These are phyloP conservation scores for Stenurella melanura DNA, from an alignment of 2,888 invertebrate genomes.

Conservation along the genomic window DNA sequence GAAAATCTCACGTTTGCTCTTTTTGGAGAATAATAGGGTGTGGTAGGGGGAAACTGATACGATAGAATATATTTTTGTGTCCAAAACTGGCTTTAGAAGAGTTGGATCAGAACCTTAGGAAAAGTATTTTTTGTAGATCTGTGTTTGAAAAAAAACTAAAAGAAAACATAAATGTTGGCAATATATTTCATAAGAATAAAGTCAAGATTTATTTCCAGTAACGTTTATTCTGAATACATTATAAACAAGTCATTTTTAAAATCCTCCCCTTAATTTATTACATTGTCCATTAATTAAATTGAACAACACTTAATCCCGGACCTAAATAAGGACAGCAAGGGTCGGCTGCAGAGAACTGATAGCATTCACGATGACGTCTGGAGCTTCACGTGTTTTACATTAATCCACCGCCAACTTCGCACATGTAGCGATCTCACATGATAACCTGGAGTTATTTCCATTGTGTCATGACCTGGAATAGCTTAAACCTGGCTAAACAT, in stretches of 20 bases:
- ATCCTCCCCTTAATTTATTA: slow-evolving; percentile 8
- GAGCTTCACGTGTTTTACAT: slow-evolving; percentile 61
- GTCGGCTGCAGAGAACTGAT: slow-evolving; percentile 22
- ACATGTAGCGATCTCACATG: slow-evolving; percentile 54
- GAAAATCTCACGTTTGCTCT: too few species aligned
- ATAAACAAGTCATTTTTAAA: not conserved
- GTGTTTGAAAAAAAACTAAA: too few species aligned
- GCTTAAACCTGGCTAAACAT: slow-evolving; percentile 58
- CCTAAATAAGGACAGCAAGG: not conserved
- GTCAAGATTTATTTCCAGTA: too few species aligned
- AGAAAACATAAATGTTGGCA: too few species aligned
- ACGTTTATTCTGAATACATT: too few species aligned
- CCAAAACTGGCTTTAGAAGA: too few species aligned
- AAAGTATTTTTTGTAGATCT: too few species aligned
- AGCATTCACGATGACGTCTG: slow-evolving; percentile 23
- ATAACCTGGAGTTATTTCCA: slow-evolving; percentile 65
- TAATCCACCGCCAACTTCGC: slow-evolving; percentile 62
- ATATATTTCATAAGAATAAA: too few species aligned
- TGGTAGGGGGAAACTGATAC: too few species aligned
- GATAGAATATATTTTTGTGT: too few species aligned
- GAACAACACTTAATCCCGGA: not conserved
- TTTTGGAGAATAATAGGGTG: too few species aligned
- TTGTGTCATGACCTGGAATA: slow-evolving; percentile 67
- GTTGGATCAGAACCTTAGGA: too few species aligned
- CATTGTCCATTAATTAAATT: slow-evolving; percentile 19